Evolutionary conservation across 2,888 invertebrate species (phyloP).

Genomic region (Xestia sexstrigata): DNA sequence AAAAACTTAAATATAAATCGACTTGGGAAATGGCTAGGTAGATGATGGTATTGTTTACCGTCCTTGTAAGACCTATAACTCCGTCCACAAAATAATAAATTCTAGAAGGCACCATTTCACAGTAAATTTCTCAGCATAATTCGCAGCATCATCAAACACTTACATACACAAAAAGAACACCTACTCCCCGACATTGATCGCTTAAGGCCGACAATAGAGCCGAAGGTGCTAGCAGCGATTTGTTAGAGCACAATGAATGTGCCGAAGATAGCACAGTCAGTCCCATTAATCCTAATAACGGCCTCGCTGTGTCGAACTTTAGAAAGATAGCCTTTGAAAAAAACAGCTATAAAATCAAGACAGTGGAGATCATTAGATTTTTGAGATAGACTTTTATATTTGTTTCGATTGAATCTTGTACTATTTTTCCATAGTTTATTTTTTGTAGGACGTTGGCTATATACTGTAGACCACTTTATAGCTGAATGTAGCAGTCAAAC

Average conservation of each 20-base stretch:
- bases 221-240: constrained; percentile 67
- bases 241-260: constrained; percentile 68
- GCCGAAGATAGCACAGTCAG: constrained; percentile 68
- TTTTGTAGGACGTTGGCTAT: too few species aligned
- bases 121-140: background rate
- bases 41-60: too few species aligned
- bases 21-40: too few species aligned
- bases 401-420: background rate
- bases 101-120: background rate
- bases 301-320: constrained; percentile 61
- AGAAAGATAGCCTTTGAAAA: constrained; percentile 54
- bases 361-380: constrained; percentile 45
- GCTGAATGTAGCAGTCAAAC: background rate
- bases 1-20: too few species aligned
- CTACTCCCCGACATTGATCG: constrained; percentile 58
- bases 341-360: constrained; percentile 50
- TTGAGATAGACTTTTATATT: constrained; percentile 25
- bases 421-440: background rate
- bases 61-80: background rate
- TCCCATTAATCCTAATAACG: constrained; percentile 71
- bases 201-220: constrained; percentile 62
- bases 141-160: constrained; percentile 34
- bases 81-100: background rate
- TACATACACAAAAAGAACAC: constrained; percentile 42
- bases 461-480: too few species aligned